phyloP scores from a whole-genome alignment of 2,888 invertebrate genomes.

The Apodemia duryi region DNA sequence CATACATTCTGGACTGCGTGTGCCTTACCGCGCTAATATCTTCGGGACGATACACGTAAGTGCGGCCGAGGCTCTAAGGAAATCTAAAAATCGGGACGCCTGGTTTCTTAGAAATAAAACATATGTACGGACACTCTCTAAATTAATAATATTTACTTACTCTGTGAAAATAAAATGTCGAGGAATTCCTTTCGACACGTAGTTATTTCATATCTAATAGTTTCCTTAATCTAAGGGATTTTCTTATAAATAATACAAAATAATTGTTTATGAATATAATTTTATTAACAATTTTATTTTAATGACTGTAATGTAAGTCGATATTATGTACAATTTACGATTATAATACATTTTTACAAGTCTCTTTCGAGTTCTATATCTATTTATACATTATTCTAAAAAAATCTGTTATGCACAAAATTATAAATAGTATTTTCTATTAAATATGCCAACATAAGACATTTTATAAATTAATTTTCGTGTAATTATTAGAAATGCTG shows the following conservation, averaged over 20 bases:
- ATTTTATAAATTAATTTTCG: background rate
- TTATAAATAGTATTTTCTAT: conserved; percentile 17
- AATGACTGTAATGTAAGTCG: conserved; percentile 77
- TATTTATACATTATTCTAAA: conserved; percentile 31
- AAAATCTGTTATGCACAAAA: conserved; percentile 28
- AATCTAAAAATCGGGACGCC: no score
- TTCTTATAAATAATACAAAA: conserved; percentile 45
- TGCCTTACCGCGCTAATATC: no score
- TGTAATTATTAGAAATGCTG: background rate
- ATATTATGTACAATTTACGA: conserved; percentile 76
- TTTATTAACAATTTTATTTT: conserved; percentile 79
- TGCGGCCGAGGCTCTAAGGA: no score
- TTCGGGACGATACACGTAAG: no score
- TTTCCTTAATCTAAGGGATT: no score
- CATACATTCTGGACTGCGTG: no score
- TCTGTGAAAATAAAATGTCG: no score
- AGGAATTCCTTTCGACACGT: no score
- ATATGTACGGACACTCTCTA: no score
- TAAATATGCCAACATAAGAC: background rate
- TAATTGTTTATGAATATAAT: conserved; percentile 75
- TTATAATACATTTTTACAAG: conserved; percentile 77
- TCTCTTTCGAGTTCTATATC: conserved; percentile 50
- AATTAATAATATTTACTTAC: no score
- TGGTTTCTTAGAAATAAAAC: no score
- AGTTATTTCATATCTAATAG: no score